Evolutionary conservation across 2,888 invertebrate genomes (phyloP).

Genomic region (Drosophila fulvimacula): DNA sequence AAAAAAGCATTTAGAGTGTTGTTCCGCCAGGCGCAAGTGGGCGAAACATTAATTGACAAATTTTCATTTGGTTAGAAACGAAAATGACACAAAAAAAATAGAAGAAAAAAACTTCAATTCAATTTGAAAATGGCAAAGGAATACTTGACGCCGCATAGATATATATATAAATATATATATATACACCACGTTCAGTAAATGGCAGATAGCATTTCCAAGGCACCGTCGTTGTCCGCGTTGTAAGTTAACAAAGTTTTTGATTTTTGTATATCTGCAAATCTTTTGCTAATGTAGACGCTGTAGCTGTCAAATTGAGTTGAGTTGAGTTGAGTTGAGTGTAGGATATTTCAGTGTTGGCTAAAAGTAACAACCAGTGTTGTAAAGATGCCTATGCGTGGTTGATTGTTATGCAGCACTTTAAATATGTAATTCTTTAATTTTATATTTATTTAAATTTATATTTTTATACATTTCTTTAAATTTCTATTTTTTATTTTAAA

Average conservation of each 20-base stretch:
- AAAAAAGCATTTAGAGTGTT: slow-evolving; percentile 18
- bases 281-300: background rate
- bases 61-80: slow-evolving; percentile 4
- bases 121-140: slow-evolving; percentile 2
- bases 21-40: slow-evolving; percentile 8
- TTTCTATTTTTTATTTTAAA: too few relatives aligned
- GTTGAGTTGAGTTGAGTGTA: background rate
- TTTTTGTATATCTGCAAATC: background rate
- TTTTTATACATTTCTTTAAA: too few relatives aligned
- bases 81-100: background rate
- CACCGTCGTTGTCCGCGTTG: background rate
- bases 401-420: too few relatives aligned
- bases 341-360: background rate
- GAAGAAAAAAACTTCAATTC: background rate
- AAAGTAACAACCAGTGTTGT: background rate
- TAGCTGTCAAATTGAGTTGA: background rate
- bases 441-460: too few relatives aligned
- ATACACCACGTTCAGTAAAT: background rate
- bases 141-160: background rate
- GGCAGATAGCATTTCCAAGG: background rate
- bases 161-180: background rate
- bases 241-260: background rate
- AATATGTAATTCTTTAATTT: too few relatives aligned
- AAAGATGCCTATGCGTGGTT: background rate
- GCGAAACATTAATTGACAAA: slow-evolving; percentile 14